These are phyloP conservation scores for Tethea ocularis DNA, from an alignment of 2,888 invertebrate genomes.

Conservation along the genomic window DNA sequence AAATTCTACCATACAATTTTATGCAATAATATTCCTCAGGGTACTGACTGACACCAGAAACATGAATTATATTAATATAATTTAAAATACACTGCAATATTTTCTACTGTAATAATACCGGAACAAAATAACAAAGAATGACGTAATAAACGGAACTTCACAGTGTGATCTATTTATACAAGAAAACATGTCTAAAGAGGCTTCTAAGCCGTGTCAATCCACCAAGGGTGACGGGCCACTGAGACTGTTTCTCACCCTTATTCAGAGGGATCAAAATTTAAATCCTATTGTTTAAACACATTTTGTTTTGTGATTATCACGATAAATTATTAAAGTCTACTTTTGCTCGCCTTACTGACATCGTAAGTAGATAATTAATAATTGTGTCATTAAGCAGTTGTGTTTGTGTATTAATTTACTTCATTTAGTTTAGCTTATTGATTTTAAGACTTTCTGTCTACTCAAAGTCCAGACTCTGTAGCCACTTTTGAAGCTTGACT, in stretches of 20 bases:
- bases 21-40: no score
- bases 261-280: conserved; percentile 9
- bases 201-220: conserved; percentile 45
- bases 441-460: no score
- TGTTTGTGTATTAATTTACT: no score
- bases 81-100: background rate
- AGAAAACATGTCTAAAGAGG: conserved; percentile 32
- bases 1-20: no score
- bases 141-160: background rate
- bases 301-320: conserved; percentile 5
- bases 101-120: background rate
- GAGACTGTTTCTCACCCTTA: conserved; percentile 6
- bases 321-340: background rate
- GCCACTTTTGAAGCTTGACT: no score
- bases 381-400: background rate
- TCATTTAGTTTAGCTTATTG: no score
- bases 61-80: background rate
- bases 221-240: conserved; percentile 22
- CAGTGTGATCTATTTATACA: conserved; percentile 9
- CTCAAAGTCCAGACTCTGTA: no score
- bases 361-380: background rate
- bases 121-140: no score
- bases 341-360: background rate
- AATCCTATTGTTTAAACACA: background rate
- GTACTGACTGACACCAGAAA: no score